Evolutionary conservation across 2,888 invertebrate genomes (phyloP).

Genomic region (Drosophila multiciliata): DNA sequence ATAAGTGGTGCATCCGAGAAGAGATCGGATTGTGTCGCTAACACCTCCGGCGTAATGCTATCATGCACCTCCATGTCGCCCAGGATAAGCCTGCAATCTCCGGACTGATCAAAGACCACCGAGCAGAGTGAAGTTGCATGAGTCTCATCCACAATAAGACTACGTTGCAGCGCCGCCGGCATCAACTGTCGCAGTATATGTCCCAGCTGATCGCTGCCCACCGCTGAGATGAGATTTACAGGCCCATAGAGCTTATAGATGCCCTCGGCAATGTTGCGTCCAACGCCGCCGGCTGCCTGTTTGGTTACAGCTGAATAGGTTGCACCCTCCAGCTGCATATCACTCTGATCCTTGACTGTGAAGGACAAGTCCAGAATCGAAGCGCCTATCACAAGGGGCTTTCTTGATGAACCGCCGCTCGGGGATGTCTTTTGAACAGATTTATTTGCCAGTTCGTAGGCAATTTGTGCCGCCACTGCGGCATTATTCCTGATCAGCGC

Average conservation of each 20-base stretch:
- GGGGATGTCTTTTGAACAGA: not conserved
- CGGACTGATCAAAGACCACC: constrained; percentile 89
- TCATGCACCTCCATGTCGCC: constrained; percentile 94
- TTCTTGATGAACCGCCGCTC: not conserved
- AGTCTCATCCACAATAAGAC: constrained; percentile 63
- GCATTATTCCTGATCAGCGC: constrained; percentile 98
- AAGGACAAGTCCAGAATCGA: constrained; percentile 91
- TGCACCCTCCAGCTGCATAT: constrained; percentile 91
- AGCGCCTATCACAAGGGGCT: constrained; percentile 90
- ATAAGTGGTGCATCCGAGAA: constrained; percentile 90
- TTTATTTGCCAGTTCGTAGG: constrained; percentile 86
- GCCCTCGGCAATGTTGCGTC: constrained; percentile 95
- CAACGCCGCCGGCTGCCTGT: constrained; percentile 94
- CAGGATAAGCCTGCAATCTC: constrained; percentile 92
- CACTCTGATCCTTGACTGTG: constrained; percentile 86
- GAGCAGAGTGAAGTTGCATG: constrained; percentile 90
- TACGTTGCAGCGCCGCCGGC: constrained; percentile 78
- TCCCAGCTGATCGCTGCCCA: constrained; percentile 90
- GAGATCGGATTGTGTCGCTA: constrained; percentile 87
- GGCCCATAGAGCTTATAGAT: constrained; percentile 89
- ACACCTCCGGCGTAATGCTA: constrained; percentile 88
- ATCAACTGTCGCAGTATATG: constrained; percentile 82
- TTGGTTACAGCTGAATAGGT: constrained; percentile 89
- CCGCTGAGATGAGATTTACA: constrained; percentile 90
- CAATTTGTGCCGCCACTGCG: constrained; percentile 91